Evolutionary conservation across 1,140 invertebrate species (phyloP), one percentile per base, ranked within the genome.

Genomic region (Uloborus diversus): DNA sequence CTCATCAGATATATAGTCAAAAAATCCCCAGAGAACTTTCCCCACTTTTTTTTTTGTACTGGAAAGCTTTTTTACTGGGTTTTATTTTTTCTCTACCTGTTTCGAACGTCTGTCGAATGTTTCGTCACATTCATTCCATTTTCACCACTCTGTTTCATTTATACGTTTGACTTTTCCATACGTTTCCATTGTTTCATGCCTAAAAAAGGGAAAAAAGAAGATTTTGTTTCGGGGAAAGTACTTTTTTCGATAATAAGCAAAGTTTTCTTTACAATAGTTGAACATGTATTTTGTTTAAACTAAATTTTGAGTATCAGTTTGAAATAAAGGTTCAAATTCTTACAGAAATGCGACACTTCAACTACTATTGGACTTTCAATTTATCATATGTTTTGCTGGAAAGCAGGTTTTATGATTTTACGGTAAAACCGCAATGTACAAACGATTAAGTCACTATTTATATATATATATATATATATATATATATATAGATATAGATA

Each of bases 1-100:
- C 69, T 71, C 69, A 71, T 71, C 69, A 71, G 69, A 71, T 71
- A 51, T 71, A 71, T 71, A 51, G 69, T 25, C 69, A 11, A 71
- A 47, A 71, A 61, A 71, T 71, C 69, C 51, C 69, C 20, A 71
- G 56, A 56, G 69, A 42, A 11, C 33, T 35, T 68, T 17, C 33
- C 30, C 51, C 51, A 49, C 51, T 28, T 56, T 17, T 37, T 28
- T 33, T 28, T 71, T 7, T 59, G 1, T 71, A 28, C 59, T 17
- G 30, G 14, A 20, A 7, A 1, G 28, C 4, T 59, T 42, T 59
- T 47, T 37, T 42, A 14, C 32, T 71, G 5, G 5, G 9, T 59
- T 4, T 64, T n/a, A 23, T 59, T 64, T 35, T 42, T 27, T 37
- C 17, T 35, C 5, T 20, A 35, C 23, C 33, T 37, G 4, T 25